Conservation (phyloP, 2,888 invertebrate genomes). For the Tipula unca region DNA sequence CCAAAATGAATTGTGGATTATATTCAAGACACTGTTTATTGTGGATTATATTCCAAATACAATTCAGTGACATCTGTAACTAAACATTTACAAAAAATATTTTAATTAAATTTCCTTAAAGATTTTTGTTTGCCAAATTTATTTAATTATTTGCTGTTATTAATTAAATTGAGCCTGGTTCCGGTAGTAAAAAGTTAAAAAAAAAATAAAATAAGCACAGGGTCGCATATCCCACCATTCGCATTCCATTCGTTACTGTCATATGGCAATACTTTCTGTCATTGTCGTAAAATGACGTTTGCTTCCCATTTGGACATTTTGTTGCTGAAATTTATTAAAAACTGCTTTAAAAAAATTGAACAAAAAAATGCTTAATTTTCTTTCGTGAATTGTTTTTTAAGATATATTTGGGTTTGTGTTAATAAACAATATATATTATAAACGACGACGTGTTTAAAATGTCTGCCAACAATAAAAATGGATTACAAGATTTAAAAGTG, state of each 20-base stretch:
- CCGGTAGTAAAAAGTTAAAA: not conserved
- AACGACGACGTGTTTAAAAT: not conserved
- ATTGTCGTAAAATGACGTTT: not conserved
- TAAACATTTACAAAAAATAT: not conserved
- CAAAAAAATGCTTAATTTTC: not conserved
- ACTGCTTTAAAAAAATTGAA: not conserved
- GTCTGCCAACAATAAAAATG: constrained; percentile 14
- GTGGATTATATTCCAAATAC: not conserved
- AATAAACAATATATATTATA: not conserved
- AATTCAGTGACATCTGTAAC: not conserved
- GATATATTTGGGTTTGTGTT: not conserved
- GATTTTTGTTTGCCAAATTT: not conserved
- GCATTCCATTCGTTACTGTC: not conserved
- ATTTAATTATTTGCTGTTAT: not conserved
- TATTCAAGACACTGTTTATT: not conserved
- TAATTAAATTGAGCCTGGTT: not conserved
- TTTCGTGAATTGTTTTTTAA: not conserved
- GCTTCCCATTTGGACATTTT: not conserved
- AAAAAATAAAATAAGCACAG: not conserved
- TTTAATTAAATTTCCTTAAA: not conserved
- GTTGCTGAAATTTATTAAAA: not conserved
- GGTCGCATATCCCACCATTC: not conserved
- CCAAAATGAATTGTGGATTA: not conserved
- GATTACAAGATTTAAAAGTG: constrained; percentile 55
- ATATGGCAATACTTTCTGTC: not conserved